Evolutionary conservation across 2,888 invertebrate species (phyloP), one percentile per base, ranked within the genome.

Genomic region (Congeria kusceri): DNA sequence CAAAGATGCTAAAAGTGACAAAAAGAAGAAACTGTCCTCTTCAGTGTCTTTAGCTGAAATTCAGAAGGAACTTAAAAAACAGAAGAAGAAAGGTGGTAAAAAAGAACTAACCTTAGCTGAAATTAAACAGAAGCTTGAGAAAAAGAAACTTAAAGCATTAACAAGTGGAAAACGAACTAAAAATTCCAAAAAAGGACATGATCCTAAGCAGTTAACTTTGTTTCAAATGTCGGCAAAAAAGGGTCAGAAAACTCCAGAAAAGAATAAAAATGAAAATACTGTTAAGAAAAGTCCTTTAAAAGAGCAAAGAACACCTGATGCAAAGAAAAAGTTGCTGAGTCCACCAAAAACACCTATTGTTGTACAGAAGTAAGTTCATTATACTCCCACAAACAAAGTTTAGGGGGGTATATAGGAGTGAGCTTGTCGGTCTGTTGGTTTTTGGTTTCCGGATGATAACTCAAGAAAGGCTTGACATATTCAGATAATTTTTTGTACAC

Each of bases 181-280:
- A 56, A 70, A 77, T 47, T 75, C 67, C 20, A 74, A 72, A 20
- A 76, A 77, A 61, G 80, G 79, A 68, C 83, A 74, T 85, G 80
- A 84, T 69, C 87, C 92, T 87, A 92, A 92, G 72, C 92, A 93
- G 81, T 87, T 90, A 86, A 93, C 93, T 4, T 70, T 93, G 61
- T 88, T 92, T 65, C 88, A 88, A 39, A 71, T 88, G 25, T 79
- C 88, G 9, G 57, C 64, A n/a, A 90, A 89, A 65, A 90, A 88
- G 56, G 83, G 86, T 15, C 47, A 83, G 63, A 91, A 87, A 70
- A 85, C 88, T 15, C 87, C 88, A 15, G 83, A 80, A 29, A 91
- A 80, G 44, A 25, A 27, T 23, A 84, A 83, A 63, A 83, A 81
- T 15, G 39, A 64, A 1, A 53, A 4, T 20, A 44, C 61, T 44